Conservation (phyloP, 1,140 invertebrate genomes). For the Probaryconus sp. region DNA sequence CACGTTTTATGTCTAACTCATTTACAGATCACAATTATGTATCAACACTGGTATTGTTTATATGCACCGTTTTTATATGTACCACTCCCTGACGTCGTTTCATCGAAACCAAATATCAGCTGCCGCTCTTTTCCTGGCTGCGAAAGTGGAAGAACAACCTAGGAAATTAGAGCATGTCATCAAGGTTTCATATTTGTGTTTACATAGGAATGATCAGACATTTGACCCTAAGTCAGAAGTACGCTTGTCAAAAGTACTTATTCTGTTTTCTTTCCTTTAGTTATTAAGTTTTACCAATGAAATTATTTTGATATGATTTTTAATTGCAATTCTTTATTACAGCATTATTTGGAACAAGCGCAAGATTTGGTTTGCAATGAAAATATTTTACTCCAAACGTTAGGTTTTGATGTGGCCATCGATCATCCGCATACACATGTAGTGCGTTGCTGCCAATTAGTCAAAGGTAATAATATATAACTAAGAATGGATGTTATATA, state of each 20-base stretch:
- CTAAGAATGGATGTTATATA: too few species aligned
- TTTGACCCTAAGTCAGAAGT: too few species aligned
- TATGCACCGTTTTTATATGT: conserved; percentile 98
- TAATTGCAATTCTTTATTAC: conserved; percentile 50
- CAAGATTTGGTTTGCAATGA: conserved; percentile 97
- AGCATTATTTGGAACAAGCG: conserved; percentile 86
- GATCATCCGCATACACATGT: conserved; percentile 98
- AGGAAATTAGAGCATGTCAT: conserved; percentile 97
- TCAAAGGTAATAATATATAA: conserved; percentile 90
- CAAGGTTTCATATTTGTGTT: conserved; percentile 90
- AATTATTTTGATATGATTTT: too few species aligned
- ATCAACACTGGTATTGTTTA: conserved; percentile 98
- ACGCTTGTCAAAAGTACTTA: too few species aligned
- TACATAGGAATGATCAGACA: conserved; percentile 74
- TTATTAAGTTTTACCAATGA: too few species aligned
- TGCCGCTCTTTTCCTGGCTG: conserved; percentile 94
- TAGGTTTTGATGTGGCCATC: conserved; percentile 97
- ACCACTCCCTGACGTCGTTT: conserved; percentile 92
- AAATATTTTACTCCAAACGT: conserved; percentile 95
- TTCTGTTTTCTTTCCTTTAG: too few species aligned
- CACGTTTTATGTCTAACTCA: too few species aligned
- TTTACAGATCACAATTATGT: conserved; percentile 88
- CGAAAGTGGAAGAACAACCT: conserved; percentile 98
- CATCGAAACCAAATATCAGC: conserved; percentile 89
- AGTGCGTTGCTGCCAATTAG: conserved; percentile 94